These are phyloP conservation scores for Maniola hyperantus DNA, from an alignment of 2,888 invertebrate species.

Conservation along the genomic window DNA sequence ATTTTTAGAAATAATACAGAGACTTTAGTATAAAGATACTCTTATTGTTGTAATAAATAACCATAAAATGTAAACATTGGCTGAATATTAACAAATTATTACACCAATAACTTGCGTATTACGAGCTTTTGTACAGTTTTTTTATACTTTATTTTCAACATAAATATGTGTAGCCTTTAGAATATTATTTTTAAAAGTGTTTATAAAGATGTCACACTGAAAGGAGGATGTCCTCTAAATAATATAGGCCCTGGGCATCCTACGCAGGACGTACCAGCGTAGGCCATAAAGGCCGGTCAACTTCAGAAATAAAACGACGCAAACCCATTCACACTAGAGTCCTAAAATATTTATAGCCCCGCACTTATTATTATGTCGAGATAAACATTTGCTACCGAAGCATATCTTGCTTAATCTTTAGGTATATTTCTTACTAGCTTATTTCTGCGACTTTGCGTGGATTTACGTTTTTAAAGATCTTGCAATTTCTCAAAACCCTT, in stretches of 20 bases:
- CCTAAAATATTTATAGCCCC: conserved; percentile 70
- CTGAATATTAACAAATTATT: conserved; percentile 25
- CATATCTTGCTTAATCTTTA: conserved; percentile 18
- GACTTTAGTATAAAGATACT: not conserved
- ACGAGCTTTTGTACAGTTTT: conserved; percentile 20
- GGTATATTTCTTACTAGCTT: not conserved
- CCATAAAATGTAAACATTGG: conserved; percentile 10
- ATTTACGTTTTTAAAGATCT: too few relatives aligned
- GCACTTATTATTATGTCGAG: conserved; percentile 36
- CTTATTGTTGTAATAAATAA: not conserved
- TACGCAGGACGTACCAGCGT: conserved; percentile 57
- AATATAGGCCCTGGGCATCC: conserved; percentile 50
- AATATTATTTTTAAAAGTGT: conserved; percentile 25
- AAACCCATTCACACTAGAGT: conserved; percentile 72
- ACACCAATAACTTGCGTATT: conserved; percentile 15
- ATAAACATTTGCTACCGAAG: conserved; percentile 39
- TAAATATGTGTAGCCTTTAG: conserved; percentile 10
- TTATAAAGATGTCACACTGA: conserved; percentile 37
- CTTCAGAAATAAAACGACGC: conserved; percentile 61
- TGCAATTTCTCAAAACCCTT: too few relatives aligned
- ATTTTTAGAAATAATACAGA: not conserved
- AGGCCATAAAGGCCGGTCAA: conserved; percentile 66
- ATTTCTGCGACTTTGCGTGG: too few relatives aligned
- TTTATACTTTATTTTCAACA: conserved; percentile 12
- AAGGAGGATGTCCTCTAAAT: conserved; percentile 39